Evolutionary conservation across 2,113 vertebrate genomes (phyloP).

Genomic region (Actinemys pallida): DNA sequence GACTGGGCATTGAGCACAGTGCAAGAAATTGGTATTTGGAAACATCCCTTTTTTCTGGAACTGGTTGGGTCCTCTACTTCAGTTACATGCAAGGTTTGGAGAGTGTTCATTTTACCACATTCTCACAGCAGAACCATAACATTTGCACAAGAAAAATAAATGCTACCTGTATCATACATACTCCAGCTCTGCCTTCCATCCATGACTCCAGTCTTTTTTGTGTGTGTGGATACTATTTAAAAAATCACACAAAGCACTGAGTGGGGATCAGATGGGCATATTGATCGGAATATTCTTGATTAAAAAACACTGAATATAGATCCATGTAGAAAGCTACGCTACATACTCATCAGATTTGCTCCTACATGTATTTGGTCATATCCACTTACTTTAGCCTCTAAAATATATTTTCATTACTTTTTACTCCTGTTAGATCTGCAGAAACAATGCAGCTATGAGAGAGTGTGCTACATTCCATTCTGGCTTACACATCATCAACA

Average conservation of each 20-base stretch:
- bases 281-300: conserved; percentile 34
- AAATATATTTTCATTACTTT: conserved; percentile 9
- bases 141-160: conserved; percentile 26
- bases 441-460: conserved; percentile 4
- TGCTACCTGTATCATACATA: not conserved
- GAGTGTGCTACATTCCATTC: not conserved
- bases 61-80: not conserved
- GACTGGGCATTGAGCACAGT: not conserved
- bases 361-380: not conserved
- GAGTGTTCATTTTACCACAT: conserved; percentile 3
- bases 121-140: not conserved
- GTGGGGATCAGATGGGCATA: not conserved
- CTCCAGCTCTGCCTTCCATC: not conserved
- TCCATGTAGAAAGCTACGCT: not conserved
- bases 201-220: not conserved
- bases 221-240: not conserved
- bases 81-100: conserved; percentile 22
- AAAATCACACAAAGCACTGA: not conserved
- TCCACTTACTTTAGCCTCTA: conserved; percentile 14
- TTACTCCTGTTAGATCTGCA: conserved; percentile 9
- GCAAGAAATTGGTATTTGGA: conserved; percentile 1
- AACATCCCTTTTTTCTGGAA: not conserved
- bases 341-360: conserved; percentile 1
- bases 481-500: not conserved
- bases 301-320: not conserved